Evolutionary conservation across 2,113 vertebrate genomes (phyloP), one percentile per base, ranked within the genome.

Genomic region (Amphiprion ocellaris): DNA sequence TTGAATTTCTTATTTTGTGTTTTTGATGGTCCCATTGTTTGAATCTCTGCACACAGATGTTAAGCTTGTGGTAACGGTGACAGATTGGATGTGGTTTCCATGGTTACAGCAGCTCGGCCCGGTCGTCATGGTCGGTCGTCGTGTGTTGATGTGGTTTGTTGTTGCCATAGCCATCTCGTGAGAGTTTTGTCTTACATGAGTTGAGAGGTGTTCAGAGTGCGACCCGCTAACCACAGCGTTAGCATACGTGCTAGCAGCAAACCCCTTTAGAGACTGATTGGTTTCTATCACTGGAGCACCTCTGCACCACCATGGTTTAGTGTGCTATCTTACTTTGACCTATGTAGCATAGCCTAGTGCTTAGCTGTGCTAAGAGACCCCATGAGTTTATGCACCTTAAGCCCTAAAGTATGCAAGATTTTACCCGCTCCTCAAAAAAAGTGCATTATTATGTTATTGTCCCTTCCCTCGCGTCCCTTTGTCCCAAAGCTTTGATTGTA

Each of bases 381-480:
- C 77, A 75, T 68, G 56, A 87, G 82, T 92, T 85, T 87, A 91
- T 90, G 95, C 94, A 95, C 94, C 94, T 95, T 95, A 94, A 86
- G 81, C 88, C 88, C 93, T 73, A 46, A 90, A 87, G 90, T 92
- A 93, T 92, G 92, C 86, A 92, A 92, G 77, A 87, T 89, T 74
- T 74, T 60, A 28, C 63, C 87, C 19, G 11, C 77, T 74, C 80
- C 85, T 69, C 55, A 77, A 76, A 76, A 61, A 74, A 66, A 79
- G 68, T 90, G 83, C 86, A 86, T 87, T 87, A 79, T 74, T 68
- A 79, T 82, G 76, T 82, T 76, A 64, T 71, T 41, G 19, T 33
- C 81, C 79, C 53, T 58, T 52, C 69, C 33, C 74, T 39, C 41
- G 50, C 6, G 30, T 62, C 77, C 79, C 69, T 59, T 58, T 60